Conservation (phyloP, 1,140 invertebrate genomes). For the Drosophila lacteicornis region DNA sequence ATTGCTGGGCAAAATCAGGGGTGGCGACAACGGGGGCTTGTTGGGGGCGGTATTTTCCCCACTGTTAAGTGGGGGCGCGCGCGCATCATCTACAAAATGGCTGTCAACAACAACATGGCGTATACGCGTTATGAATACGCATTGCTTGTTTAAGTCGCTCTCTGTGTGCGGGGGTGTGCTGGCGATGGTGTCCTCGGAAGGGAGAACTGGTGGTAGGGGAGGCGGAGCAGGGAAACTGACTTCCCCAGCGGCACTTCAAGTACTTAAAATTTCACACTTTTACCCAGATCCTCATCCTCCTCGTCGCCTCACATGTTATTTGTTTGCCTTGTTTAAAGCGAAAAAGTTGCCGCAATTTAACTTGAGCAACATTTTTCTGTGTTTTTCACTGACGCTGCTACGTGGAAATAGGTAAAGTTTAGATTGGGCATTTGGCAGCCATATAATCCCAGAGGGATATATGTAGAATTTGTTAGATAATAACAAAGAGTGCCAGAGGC, state of each 20-base stretch:
- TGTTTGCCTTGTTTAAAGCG: slow-evolving; percentile 65
- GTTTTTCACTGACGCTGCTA: not conserved
- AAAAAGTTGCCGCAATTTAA: slow-evolving; percentile 77
- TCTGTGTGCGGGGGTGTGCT: slow-evolving; percentile 3
- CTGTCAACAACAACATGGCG: slow-evolving; percentile 81
- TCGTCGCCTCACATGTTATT: not conserved
- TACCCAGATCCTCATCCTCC: slow-evolving; percentile 10
- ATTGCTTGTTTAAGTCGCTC: slow-evolving; percentile 71
- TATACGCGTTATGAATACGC: slow-evolving; percentile 82
- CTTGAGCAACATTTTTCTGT: slow-evolving; percentile 57
- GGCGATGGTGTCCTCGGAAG: slow-evolving; percentile 3
- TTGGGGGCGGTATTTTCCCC: slow-evolving; percentile 8
- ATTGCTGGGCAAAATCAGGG: slow-evolving; percentile 6
- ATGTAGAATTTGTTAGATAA: not conserved
- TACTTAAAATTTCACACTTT: slow-evolving; percentile 83
- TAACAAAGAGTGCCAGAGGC: slow-evolving; percentile 3
- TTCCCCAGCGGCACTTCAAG: slow-evolving; percentile 68
- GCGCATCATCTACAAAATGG: slow-evolving; percentile 81
- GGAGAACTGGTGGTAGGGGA: not conserved
- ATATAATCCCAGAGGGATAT: slow-evolving; percentile 20
- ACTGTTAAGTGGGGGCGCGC: slow-evolving; percentile 59
- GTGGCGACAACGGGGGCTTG: not conserved
- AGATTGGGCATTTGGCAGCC: slow-evolving; percentile 44
- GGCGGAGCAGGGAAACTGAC: slow-evolving; percentile 32
- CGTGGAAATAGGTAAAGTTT: slow-evolving; percentile 49